Conservation (phyloP, 2,888 invertebrate genomes). For the Patella pellucida region DNA sequence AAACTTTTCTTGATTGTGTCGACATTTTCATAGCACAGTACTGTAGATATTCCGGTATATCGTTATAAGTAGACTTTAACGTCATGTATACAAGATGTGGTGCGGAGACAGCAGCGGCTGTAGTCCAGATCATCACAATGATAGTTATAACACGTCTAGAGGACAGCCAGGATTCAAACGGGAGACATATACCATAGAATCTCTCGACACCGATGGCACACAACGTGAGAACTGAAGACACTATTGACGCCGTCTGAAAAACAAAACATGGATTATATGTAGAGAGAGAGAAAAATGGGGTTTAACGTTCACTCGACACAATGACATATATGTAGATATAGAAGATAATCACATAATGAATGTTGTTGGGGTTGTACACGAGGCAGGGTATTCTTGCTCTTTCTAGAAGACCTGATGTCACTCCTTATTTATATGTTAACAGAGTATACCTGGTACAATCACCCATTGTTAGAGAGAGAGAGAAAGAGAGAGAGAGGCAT, state of each 20-base stretch:
- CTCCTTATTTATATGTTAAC: too few relatives aligned
- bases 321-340: too few relatives aligned
- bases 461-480: too few relatives aligned
- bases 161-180: slow-evolving; percentile 34
- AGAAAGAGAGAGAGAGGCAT: too few relatives aligned
- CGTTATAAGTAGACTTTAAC: slow-evolving; percentile 26
- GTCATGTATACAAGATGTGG: slow-evolving; percentile 33
- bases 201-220: slow-evolving; percentile 40
- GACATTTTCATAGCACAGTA: slow-evolving; percentile 27
- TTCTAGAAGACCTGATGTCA: too few relatives aligned
- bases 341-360: too few relatives aligned
- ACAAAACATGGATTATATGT: too few relatives aligned
- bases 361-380: too few relatives aligned
- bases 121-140: slow-evolving; percentile 36
- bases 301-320: too few relatives aligned
- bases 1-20: slow-evolving; percentile 20
- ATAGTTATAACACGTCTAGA: slow-evolving; percentile 33
- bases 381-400: too few relatives aligned
- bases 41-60: slow-evolving; percentile 30
- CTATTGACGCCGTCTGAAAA: slow-evolving; percentile 33
- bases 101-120: slow-evolving; percentile 30
- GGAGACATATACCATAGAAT: slow-evolving; percentile 40
- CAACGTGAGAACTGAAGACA: slow-evolving; percentile 37
- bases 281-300: too few relatives aligned
- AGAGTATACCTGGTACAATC: too few relatives aligned